Percentiles rank a stretch among this genome's conserved stretches.
Conservation (phyloP, 2,113 vertebrate genomes). For the Hucho hucho region DNA sequence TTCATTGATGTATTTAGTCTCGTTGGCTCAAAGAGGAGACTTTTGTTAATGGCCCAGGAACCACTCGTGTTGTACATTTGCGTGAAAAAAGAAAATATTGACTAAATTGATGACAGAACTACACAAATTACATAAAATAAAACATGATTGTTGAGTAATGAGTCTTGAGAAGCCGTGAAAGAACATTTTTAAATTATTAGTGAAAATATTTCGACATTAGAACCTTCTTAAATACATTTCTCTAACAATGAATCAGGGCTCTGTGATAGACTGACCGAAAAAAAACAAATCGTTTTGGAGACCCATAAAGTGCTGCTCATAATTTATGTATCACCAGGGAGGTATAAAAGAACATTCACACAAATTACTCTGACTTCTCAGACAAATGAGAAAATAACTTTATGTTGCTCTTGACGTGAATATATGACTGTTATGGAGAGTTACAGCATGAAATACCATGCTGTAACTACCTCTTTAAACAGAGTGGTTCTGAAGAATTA, state of each 20-base stretch:
- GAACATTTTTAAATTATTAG: conserved; percentile 7
- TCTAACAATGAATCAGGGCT: conserved; percentile 58
- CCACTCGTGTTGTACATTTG: background rate
- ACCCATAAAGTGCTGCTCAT: conserved; percentile 58
- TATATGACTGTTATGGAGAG: conserved; percentile 51
- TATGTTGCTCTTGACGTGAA: conserved; percentile 61
- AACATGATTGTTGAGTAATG: too few relatives aligned
- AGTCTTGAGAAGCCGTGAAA: too few relatives aligned
- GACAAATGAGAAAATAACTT: conserved; percentile 28
- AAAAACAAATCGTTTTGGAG: conserved; percentile 48
- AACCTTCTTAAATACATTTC: conserved; percentile 37
- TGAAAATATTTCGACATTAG: too few relatives aligned
- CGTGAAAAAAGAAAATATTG: background rate
- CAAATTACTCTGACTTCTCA: conserved; percentile 52
- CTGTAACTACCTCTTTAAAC: conserved; percentile 49
- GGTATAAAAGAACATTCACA: conserved; percentile 65
- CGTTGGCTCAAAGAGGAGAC: too few relatives aligned
- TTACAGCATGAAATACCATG: conserved; percentile 38
- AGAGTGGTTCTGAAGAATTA: conserved; percentile 60
- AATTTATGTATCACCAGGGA: conserved; percentile 66
- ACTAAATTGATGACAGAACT: background rate
- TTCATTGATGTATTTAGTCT: too few relatives aligned
- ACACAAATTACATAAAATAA: background rate
- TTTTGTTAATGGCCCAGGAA: too few relatives aligned
- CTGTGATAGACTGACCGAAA: conserved; percentile 41